These are phyloP conservation scores for Disparrhopalites patrizii DNA, from an alignment of 2,888 invertebrate species.

Conservation along the genomic window DNA sequence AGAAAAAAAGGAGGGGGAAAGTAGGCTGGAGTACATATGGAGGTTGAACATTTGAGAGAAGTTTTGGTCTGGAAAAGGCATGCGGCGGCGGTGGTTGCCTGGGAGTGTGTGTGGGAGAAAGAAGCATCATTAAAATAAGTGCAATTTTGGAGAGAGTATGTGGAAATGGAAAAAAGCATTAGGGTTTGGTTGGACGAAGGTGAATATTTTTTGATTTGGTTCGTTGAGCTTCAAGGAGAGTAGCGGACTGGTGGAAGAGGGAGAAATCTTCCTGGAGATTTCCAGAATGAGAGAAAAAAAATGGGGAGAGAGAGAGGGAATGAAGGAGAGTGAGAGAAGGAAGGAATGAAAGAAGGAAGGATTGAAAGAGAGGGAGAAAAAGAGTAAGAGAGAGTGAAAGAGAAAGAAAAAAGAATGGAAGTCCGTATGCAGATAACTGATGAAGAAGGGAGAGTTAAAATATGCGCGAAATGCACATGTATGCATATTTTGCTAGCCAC, in stretches of 20 bases:
- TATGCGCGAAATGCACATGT: conserved; percentile 29
- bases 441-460: conserved; percentile 27
- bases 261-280: too few species aligned
- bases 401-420: neutral
- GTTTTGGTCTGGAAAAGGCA: conserved; percentile 7
- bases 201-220: conserved; percentile 33
- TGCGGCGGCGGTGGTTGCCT: neutral
- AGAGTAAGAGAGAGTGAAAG: conserved; percentile 2
- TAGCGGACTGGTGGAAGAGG: conserved; percentile 7
- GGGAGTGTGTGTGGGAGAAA: conserved; percentile 10
- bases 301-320: conserved; percentile 3
- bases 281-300: conserved; percentile 2
- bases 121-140: conserved; percentile 34
- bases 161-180: conserved; percentile 27
- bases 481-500: conserved; percentile 31
- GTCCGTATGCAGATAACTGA: conserved; percentile 24
- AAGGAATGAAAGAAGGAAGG: neutral
- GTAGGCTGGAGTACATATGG: too few species aligned
- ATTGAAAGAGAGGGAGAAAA: conserved; percentile 1
- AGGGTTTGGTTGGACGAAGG: conserved; percentile 28
- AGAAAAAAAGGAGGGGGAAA: too few species aligned
- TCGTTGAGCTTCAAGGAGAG: conserved; percentile 25
- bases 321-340: conserved; percentile 1
- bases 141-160: conserved; percentile 26
- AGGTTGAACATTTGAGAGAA: neutral